Evolutionary conservation across 2,888 invertebrate genomes (phyloP).

Genomic region (Drosophila merina): DNA sequence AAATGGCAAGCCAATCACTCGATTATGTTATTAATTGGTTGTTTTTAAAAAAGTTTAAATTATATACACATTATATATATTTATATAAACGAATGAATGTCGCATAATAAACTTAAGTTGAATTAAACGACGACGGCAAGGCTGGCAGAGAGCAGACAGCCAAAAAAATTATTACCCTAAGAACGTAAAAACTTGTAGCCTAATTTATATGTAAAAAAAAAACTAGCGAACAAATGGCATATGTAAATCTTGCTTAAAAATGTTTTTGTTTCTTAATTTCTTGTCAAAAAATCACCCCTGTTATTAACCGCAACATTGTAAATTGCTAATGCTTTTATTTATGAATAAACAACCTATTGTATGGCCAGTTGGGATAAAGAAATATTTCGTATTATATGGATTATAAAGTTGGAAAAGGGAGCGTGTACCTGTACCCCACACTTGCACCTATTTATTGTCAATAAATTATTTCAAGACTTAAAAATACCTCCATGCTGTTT

Average conservation of each 20-base stretch:
- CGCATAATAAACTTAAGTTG: constrained; percentile 33
- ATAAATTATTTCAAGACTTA: constrained; percentile 75
- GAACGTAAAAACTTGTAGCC: constrained; percentile 31
- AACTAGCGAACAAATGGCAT: constrained; percentile 33
- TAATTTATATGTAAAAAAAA: constrained; percentile 39
- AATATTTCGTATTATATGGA: constrained; percentile 45
- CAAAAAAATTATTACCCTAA: constrained; percentile 44
- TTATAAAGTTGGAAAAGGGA: not conserved
- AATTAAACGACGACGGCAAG: constrained; percentile 32
- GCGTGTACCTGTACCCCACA: constrained; percentile 65
- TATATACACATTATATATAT: constrained; percentile 24
- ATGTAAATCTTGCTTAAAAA: constrained; percentile 34
- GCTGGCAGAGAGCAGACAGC: constrained; percentile 38
- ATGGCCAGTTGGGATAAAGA: constrained; percentile 30
- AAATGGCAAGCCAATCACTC: constrained; percentile 57
- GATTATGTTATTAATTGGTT: constrained; percentile 66
- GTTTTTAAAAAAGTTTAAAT: constrained; percentile 47
- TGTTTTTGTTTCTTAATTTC: constrained; percentile 24
- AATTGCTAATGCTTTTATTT: constrained; percentile 38
- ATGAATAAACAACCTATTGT: constrained; percentile 40
- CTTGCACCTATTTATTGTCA: constrained; percentile 71
- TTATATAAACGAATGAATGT: constrained; percentile 35
- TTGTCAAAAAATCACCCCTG: constrained; percentile 21
- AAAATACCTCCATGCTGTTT: constrained; percentile 25
- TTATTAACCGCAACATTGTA: constrained; percentile 24